These are phyloP conservation scores for Brachyrhaphis roseni DNA, from an alignment of 2,797 vertebrate genomes.

Conservation along the genomic window DNA sequence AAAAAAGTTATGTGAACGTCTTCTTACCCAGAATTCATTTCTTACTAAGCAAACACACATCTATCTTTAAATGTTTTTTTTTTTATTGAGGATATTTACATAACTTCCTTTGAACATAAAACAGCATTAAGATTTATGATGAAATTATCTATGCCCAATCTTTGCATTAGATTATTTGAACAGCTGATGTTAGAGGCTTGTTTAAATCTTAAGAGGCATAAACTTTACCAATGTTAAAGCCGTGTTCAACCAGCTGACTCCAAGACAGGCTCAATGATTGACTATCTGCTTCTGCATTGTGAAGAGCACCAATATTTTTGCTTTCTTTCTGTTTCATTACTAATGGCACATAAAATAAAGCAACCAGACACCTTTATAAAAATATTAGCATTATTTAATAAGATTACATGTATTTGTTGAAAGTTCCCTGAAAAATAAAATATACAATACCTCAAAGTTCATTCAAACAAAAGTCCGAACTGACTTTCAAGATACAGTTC, in stretches of 20 bases:
- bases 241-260: too few relatives aligned
- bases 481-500: neutral
- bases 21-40: neutral
- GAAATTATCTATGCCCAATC: neutral
- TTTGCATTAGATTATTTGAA: neutral
- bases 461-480: neutral
- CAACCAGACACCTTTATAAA: too few relatives aligned
- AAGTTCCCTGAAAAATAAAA: too few relatives aligned
- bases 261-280: neutral
- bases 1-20: neutral
- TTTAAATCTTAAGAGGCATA: neutral
- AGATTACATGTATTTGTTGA: too few relatives aligned
- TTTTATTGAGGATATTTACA: neutral
- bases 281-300: too few relatives aligned
- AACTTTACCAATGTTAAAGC: neutral
- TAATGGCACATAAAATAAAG: too few relatives aligned
- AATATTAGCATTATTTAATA: too few relatives aligned
- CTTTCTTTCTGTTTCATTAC: too few relatives aligned
- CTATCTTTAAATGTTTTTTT: neutral
- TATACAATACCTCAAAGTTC: too few relatives aligned
- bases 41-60: neutral
- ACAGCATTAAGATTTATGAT: neutral
- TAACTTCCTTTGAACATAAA: neutral
- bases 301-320: too few relatives aligned
- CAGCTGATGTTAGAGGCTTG: neutral